Percentiles rank a stretch among this genome's conserved stretches.
Evolutionary conservation across 2,113 vertebrate species (phyloP).

Genomic region (Archocentrus centrarchus): DNA sequence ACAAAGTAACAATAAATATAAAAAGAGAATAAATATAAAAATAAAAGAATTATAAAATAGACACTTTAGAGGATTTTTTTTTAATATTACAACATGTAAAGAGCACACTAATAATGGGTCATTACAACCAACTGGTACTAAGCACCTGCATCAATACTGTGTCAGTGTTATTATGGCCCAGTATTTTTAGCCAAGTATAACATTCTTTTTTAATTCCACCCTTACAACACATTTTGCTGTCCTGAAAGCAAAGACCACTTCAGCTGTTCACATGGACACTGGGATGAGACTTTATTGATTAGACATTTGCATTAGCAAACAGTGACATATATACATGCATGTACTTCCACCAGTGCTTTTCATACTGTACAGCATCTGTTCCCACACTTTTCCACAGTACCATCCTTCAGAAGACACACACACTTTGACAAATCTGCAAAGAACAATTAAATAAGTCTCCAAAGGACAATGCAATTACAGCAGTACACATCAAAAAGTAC

Average conservation of each 20-base stretch:
- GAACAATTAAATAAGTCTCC: conserved; percentile 19
- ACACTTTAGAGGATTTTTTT: too few relatives aligned
- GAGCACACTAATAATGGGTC: too few relatives aligned
- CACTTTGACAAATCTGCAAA: background rate
- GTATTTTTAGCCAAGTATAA: background rate
- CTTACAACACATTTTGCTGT: background rate
- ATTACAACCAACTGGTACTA: background rate
- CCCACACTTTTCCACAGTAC: background rate
- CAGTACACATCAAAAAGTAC: background rate
- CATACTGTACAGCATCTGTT: background rate
- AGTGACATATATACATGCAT: conserved; percentile 16
- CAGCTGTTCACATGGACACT: conserved; percentile 70
- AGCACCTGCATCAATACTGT: background rate
- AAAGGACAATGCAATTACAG: conserved; percentile 37
- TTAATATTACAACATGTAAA: background rate
- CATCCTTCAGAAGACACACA: background rate
- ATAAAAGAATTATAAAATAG: too few relatives aligned
- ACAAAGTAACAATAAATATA: too few relatives aligned
- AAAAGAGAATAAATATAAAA: too few relatives aligned
- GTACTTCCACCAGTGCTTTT: background rate
- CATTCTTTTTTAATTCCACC: background rate
- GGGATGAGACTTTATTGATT: conserved; percentile 79
- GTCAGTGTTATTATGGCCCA: background rate
- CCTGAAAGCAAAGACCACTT: conserved; percentile 71
- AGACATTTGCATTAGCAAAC: conserved; percentile 59